Evolutionary conservation across 2,888 invertebrate genomes (phyloP).

Genomic region (Microchrysa polita): DNA sequence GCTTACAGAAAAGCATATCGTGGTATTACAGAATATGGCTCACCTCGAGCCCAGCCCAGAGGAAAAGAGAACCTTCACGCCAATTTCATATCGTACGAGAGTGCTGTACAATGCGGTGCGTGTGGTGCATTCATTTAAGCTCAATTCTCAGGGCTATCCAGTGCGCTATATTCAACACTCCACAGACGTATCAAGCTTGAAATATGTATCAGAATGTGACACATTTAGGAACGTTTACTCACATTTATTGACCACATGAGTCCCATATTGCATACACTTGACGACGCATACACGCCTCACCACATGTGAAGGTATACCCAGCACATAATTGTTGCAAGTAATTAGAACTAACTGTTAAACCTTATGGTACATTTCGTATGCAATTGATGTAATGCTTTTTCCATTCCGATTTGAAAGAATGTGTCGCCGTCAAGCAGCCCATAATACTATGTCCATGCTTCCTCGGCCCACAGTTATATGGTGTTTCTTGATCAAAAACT

Average conservation of each 20-base stretch:
- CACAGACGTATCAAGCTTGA: not conserved
- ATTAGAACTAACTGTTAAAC: constrained; percentile 30
- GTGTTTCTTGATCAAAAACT: too few relatives aligned
- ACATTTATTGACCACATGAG: constrained; percentile 25
- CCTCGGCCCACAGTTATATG: too few relatives aligned
- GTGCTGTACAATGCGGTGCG: too few relatives aligned
- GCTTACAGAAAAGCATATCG: too few relatives aligned
- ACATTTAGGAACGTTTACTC: constrained; percentile 39
- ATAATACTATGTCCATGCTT: too few relatives aligned
- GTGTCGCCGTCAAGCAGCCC: too few relatives aligned
- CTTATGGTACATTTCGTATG: constrained; percentile 13
- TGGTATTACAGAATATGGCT: not conserved
- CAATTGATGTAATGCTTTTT: constrained; percentile 1
- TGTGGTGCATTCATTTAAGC: not conserved
- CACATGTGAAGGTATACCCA: not conserved
- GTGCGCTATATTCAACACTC: not conserved
- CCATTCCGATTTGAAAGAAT: constrained; percentile 18
- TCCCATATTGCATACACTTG: constrained; percentile 18
- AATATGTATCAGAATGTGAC: constrained; percentile 38
- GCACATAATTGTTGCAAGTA: constrained; percentile 5
- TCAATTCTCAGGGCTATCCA: constrained; percentile 20
- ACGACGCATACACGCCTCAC: constrained; percentile 5
- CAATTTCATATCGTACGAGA: not conserved
- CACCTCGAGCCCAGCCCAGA: too few relatives aligned
- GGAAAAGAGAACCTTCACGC: constrained; percentile 22